Evolutionary conservation across 2,888 invertebrate species (phyloP).

Genomic region (Asteroscopus sphinx): DNA sequence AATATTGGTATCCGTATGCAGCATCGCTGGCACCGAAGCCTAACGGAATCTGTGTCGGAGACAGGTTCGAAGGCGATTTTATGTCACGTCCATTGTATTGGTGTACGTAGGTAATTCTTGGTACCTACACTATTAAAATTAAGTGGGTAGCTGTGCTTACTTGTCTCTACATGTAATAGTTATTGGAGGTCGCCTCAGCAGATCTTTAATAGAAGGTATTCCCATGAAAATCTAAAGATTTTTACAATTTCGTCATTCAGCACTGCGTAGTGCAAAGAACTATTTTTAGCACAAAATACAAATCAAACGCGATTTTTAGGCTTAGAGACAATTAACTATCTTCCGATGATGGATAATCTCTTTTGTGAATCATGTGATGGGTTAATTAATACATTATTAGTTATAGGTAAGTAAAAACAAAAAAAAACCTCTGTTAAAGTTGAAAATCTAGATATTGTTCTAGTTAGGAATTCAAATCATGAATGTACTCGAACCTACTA

Average conservation of each 20-base stretch:
- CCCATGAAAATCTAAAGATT: not conserved
- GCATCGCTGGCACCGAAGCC: constrained; percentile 56
- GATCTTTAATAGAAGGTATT: constrained; percentile 3
- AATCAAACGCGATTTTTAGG: not conserved
- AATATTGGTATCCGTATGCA: constrained; percentile 55
- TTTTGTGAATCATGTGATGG: too few species aligned
- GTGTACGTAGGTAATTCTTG: constrained; percentile 48
- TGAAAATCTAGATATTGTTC: not conserved
- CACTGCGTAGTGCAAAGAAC: too few species aligned
- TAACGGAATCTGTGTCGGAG: constrained; percentile 71
- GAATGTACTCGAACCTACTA: not conserved
- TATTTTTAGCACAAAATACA: not conserved
- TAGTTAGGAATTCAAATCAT: not conserved
- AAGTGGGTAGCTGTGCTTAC: constrained; percentile 38
- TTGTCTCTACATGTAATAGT: constrained; percentile 23
- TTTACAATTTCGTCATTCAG: too few species aligned
- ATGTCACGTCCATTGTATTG: constrained; percentile 64
- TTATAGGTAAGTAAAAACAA: too few species aligned
- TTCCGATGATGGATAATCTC: not conserved
- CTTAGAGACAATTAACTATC: not conserved
- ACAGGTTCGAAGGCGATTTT: constrained; percentile 71
- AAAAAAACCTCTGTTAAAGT: not conserved
- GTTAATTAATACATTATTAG: too few species aligned
- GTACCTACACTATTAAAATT: constrained; percentile 56
- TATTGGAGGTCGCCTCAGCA: constrained; percentile 13